phyloP scores from a whole-genome alignment of 2,113 vertebrate species.

The Salminus brasiliensis region DNA sequence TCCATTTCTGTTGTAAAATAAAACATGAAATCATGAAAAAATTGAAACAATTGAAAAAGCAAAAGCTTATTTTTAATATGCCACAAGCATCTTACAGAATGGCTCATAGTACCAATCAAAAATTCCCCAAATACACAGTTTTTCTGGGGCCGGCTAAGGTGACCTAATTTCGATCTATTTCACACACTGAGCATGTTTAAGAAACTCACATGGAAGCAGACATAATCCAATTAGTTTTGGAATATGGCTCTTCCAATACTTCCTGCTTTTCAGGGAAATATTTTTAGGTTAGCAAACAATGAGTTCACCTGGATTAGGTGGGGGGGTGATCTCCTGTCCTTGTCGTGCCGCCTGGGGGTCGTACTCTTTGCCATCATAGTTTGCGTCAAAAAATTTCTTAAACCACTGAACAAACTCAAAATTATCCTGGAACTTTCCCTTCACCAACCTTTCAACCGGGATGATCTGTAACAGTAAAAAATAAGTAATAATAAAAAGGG shows the following conservation, averaged over 20 bases:
- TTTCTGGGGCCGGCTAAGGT: background rate
- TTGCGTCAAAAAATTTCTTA: conserved; percentile 99
- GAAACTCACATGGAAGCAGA: background rate
- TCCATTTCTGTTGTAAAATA: no score
- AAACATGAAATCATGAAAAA: no score
- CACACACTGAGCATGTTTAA: no score
- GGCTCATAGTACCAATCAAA: no score
- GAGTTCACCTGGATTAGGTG: conserved; percentile 98
- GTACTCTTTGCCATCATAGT: conserved; percentile 98
- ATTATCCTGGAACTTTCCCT: conserved; percentile 99
- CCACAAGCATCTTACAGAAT: no score
- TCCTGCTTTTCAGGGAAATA: conserved; percentile 57
- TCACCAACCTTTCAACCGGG: conserved; percentile 93
- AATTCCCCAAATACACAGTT: no score
- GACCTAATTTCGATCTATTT: background rate
- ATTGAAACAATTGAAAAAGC: no score
- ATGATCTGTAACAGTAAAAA: no score
- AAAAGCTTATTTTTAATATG: no score
- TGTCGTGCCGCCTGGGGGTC: conserved; percentile 93
- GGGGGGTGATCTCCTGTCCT: conserved; percentile 88
- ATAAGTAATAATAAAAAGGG: no score
- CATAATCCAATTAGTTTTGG: background rate
- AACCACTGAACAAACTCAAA: conserved; percentile 99
- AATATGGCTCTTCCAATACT: background rate
- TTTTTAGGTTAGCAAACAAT: conserved; percentile 87